Evolutionary conservation across 2,113 vertebrate genomes (phyloP).

Genomic region (Tiliqua scincoides): DNA sequence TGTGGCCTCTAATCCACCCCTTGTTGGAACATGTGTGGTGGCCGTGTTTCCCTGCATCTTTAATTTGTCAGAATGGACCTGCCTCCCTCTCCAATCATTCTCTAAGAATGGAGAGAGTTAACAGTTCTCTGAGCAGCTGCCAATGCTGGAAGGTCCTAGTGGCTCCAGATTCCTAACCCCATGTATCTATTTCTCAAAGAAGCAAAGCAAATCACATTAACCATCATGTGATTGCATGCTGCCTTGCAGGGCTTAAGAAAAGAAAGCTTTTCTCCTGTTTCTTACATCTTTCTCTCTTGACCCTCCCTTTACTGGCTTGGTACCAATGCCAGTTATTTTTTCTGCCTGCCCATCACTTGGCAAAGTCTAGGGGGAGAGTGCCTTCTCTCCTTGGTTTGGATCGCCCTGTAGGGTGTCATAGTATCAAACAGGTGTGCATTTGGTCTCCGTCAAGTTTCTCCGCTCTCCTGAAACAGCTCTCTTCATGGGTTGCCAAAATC

Average conservation of each 20-base stretch:
- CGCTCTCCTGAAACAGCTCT: neutral
- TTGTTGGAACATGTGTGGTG: neutral
- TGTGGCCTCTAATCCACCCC: neutral
- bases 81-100: neutral
- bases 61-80: neutral
- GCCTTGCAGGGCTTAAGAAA: neutral
- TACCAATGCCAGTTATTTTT: neutral
- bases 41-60: neutral
- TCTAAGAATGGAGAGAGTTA: neutral
- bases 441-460: neutral
- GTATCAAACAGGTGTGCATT: neutral
- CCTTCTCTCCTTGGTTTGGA: neutral
- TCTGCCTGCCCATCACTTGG: neutral
- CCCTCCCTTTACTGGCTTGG: neutral
- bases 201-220: slow-evolving; percentile 4
- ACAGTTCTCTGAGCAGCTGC: neutral
- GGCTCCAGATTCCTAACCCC: neutral
- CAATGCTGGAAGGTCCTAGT: neutral
- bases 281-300: neutral
- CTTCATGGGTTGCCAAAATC: slow-evolving; percentile 3
- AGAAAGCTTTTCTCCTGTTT: neutral
- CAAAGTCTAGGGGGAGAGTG: accelerated
- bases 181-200: neutral
- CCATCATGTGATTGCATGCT: slow-evolving; percentile 27
- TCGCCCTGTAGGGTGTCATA: neutral